Conservation (phyloP, 2,113 vertebrate genomes). For the Rhadina sibilatrix region DNA sequence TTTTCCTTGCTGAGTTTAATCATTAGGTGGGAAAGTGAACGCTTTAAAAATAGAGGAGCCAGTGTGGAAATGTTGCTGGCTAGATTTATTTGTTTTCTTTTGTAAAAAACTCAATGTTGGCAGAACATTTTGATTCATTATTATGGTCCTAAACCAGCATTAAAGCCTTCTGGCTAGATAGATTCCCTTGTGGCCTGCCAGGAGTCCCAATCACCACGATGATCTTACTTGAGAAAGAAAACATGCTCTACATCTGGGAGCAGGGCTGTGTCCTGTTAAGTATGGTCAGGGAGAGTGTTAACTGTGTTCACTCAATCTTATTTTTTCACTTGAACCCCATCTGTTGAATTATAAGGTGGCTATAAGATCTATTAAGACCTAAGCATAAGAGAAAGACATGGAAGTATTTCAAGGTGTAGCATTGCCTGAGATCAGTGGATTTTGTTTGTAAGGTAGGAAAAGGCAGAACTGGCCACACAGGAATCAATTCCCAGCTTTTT, state of each 20-base stretch:
- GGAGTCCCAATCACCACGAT: not conserved
- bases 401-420: not conserved
- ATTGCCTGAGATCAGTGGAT: not conserved
- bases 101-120: not conserved
- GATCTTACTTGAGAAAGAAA: not conserved
- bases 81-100: not conserved
- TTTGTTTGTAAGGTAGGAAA: not conserved
- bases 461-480: not conserved
- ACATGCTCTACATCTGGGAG: not conserved
- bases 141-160: not conserved
- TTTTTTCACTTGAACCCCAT: not conserved
- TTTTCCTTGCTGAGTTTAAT: not conserved
- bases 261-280: not conserved
- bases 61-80: not conserved
- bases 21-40: not conserved
- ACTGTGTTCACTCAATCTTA: not conserved
- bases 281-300: not conserved
- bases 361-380: not conserved
- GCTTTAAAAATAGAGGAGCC: not conserved
- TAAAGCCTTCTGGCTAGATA: not conserved
- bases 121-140: constrained; percentile 14
- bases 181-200: not conserved
- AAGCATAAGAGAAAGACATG: not conserved
- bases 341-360: not conserved
- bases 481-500: not conserved